These are phyloP conservation scores for Phymanthus crucifer DNA, from an alignment of 92 coral and sea anemone species.

Conservation along the genomic window DNA sequence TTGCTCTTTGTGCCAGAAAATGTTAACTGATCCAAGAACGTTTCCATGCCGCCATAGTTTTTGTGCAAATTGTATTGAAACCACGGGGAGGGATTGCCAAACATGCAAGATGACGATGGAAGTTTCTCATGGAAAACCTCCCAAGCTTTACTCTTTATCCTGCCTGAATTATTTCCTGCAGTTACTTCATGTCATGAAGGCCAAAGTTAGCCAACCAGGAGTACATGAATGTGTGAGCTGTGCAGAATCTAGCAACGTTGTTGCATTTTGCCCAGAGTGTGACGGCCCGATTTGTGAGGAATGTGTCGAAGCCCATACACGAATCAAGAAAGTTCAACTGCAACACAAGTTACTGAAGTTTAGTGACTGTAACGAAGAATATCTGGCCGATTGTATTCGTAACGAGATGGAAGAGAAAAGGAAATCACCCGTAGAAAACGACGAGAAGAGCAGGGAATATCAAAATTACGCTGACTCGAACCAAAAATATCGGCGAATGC, in stretches of 20 bases:
- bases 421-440: too few species aligned
- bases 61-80: slow-evolving; percentile 1
- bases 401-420: too few species aligned
- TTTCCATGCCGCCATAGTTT: slow-evolving; percentile 18
- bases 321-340: neutral
- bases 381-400: neutral
- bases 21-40: too few species aligned
- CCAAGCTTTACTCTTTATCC: slow-evolving; percentile 10
- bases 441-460: too few species aligned
- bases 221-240: neutral
- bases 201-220: neutral
- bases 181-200: neutral
- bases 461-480: too few species aligned
- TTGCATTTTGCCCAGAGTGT: slow-evolving; percentile 21
- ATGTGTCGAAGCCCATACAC: neutral
- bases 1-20: too few species aligned
- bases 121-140: neutral
- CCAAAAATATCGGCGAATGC: too few species aligned
- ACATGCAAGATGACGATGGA: neutral
- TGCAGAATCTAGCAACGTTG: neutral
- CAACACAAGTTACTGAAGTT: neutral
- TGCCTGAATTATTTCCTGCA: neutral
- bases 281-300: slow-evolving; percentile 12
- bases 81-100: neutral
- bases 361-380: slow-evolving; percentile 1